A percentile compares a stretch with the other conserved stretches of the same genome.
These are phyloP conservation scores for Sylvietta virens DNA, from an alignment of 2,113 vertebrate genomes.

Conservation along the genomic window DNA sequence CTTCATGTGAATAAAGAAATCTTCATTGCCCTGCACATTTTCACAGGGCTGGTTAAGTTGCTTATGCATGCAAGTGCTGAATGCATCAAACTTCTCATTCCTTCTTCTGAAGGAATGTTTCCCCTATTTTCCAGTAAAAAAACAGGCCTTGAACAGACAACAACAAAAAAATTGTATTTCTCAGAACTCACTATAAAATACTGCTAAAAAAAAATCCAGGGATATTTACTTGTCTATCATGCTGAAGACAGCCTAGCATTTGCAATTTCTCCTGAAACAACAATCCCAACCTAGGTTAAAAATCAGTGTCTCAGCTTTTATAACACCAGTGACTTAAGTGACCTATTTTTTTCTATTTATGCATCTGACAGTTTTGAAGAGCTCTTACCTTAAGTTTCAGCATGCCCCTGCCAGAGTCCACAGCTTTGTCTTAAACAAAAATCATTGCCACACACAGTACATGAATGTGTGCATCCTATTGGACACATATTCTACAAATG, in stretches of 20 bases:
- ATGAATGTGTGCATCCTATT: neutral
- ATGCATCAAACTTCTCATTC: neutral
- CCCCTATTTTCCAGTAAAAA: neutral
- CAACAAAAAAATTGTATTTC: neutral
- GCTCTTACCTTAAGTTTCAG: neutral
- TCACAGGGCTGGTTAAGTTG: neutral
- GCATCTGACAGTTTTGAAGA: neutral
- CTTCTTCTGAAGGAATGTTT: neutral
- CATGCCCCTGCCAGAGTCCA: neutral
- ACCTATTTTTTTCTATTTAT: neutral
- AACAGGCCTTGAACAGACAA: neutral
- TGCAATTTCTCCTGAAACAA: neutral
- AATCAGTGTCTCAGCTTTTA: neutral
- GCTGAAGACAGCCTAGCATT: neutral
- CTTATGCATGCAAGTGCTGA: neutral
- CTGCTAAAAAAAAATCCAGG: no score
- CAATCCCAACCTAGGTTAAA: neutral
- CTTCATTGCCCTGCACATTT: neutral
- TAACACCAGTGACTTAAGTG: neutral
- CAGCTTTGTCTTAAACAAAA: neutral
- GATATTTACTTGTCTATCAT: neutral
- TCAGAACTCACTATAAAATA: neutral
- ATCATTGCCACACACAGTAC: neutral
- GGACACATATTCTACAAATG: neutral
- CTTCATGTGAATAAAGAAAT: neutral